Evolutionary conservation across 2,888 invertebrate species (phyloP).

Genomic region (Gonocerus acuteangulatus): DNA sequence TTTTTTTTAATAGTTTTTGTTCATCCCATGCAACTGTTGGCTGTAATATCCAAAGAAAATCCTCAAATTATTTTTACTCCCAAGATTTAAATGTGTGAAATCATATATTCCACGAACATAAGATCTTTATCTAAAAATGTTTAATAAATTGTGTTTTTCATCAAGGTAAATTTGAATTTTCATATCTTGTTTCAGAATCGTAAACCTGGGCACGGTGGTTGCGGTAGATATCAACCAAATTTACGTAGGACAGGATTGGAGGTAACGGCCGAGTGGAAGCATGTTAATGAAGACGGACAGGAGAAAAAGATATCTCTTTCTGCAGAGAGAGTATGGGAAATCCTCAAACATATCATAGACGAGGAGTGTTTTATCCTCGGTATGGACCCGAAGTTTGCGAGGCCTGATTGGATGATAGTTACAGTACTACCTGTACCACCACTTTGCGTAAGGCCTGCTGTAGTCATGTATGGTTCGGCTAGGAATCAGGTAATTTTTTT

Average conservation of each 20-base stretch:
- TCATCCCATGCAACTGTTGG: too few species aligned
- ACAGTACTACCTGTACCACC: slow-evolving; percentile 97
- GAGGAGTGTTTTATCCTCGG: slow-evolving; percentile 90
- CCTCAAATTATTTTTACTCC: too few species aligned
- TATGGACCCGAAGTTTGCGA: slow-evolving; percentile 94
- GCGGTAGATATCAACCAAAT: slow-evolving; percentile 95
- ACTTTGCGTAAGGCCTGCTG: slow-evolving; percentile 90
- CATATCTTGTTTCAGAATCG: slow-evolving; percentile 42
- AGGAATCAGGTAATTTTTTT: slow-evolving; percentile 61
- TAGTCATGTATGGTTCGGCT: slow-evolving; percentile 98
- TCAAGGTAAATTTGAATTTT: too few species aligned
- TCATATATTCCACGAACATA: too few species aligned
- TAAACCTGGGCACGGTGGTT: slow-evolving; percentile 82
- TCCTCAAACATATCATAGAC: slow-evolving; percentile 57
- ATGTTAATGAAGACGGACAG: slow-evolving; percentile 95
- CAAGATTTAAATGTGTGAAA: too few species aligned
- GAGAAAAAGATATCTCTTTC: slow-evolving; percentile 89
- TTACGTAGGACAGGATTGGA: slow-evolving; percentile 85
- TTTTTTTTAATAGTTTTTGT: too few species aligned
- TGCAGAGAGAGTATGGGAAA: slow-evolving; percentile 95
- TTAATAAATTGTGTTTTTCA: too few species aligned
- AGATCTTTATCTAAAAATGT: too few species aligned
- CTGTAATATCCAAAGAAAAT: too few species aligned
- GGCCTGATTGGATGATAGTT: slow-evolving; percentile 99
- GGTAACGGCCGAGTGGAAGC: slow-evolving; percentile 95